phyloP scores from a whole-genome alignment of 1,140 invertebrate genomes.

The Macrobrachium rosenbergii region DNA sequence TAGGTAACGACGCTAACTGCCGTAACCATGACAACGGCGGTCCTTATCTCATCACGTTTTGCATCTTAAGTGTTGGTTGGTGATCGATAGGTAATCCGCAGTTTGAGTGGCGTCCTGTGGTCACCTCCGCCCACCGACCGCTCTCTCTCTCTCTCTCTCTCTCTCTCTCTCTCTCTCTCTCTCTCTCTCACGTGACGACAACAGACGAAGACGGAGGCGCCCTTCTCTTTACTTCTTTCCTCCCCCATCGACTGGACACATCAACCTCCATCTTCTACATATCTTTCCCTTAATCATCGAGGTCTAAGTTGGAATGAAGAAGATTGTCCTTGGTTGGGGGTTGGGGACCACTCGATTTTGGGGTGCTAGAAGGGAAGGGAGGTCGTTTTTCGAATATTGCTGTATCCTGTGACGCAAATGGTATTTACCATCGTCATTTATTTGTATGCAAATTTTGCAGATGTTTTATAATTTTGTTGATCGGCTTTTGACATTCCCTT shows the following conservation, averaged over 20 bases:
- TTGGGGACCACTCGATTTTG: no score
- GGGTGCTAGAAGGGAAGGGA: no score
- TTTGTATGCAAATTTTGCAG: no score
- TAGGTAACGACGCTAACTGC: constrained; percentile 26
- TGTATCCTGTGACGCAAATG: no score
- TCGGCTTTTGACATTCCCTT: no score
- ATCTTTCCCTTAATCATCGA: not conserved
- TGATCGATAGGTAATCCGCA: constrained; percentile 59
- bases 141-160: constrained; percentile 16
- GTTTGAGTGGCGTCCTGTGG: constrained; percentile 33
- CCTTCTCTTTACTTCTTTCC: not conserved
- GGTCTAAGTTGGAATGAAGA: no score
- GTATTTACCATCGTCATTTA: no score
- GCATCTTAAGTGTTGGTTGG: constrained; percentile 55
- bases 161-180: not conserved
- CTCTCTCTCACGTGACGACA: not conserved
- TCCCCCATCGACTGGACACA: not conserved
- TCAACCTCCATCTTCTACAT: not conserved
- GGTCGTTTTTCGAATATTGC: no score
- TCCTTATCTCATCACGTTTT: constrained; percentile 63
- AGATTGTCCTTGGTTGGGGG: no score
- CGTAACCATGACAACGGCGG: constrained; percentile 55
- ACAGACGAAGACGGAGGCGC: no score
- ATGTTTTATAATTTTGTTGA: no score
- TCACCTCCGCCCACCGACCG: constrained; percentile 20